These are phyloP conservation scores for Aproaerema taeniolella DNA, from an alignment of 2,888 invertebrate species.

Conservation along the genomic window DNA sequence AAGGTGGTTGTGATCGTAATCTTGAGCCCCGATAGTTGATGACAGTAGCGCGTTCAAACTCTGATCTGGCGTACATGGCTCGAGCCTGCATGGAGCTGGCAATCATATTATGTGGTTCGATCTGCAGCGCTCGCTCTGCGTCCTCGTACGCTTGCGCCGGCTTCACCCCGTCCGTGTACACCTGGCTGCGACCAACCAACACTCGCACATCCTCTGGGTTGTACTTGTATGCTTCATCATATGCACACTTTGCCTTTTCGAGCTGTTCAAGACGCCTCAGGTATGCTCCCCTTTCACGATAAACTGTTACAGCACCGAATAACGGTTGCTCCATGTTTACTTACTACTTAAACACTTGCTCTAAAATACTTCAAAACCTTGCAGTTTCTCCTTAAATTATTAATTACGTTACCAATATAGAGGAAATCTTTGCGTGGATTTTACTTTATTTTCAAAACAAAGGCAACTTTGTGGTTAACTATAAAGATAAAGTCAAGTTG, in stretches of 20 bases:
- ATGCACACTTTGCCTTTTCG: conserved; percentile 58
- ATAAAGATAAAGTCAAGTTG: no score
- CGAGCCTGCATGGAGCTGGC: conserved; percentile 64
- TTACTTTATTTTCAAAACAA: no score
- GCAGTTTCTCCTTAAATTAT: no score
- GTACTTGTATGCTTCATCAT: conserved; percentile 54
- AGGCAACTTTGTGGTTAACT: no score
- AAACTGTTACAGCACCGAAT: conserved; percentile 58
- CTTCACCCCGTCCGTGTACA: conserved; percentile 59
- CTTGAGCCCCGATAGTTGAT: conserved; percentile 58
- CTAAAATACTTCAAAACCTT: no score
- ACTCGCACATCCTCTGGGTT: conserved; percentile 53
- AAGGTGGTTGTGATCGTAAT: conserved; percentile 53
- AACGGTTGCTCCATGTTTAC: conserved; percentile 45
- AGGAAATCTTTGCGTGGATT: no score
- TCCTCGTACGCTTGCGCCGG: conserved; percentile 59
- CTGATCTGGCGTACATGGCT: conserved; percentile 65
- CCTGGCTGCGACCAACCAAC: conserved; percentile 59
- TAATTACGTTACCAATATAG: no score
- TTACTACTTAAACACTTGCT: no score
- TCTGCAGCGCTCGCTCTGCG: conserved; percentile 56
- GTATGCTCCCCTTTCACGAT: conserved; percentile 59
- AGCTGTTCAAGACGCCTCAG: conserved; percentile 62
- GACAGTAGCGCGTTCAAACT: conserved; percentile 61
- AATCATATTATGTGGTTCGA: conserved; percentile 57